Evolutionary conservation across 2,113 vertebrate species (phyloP).

Genomic region (Sitta europaea): DNA sequence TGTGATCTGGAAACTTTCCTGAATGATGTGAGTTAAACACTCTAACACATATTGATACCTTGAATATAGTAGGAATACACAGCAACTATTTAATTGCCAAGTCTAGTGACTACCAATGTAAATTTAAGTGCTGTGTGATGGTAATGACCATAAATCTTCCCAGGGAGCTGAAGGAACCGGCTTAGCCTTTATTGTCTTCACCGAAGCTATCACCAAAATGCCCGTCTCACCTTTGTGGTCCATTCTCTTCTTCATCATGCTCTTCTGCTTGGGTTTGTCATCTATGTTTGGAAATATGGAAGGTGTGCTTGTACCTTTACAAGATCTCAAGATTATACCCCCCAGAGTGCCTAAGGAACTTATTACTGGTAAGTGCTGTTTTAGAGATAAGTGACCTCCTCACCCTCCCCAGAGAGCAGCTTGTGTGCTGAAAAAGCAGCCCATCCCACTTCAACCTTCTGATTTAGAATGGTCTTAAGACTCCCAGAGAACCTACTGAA

Average conservation of each 20-base stretch:
- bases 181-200: constrained; percentile 93
- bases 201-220: constrained; percentile 94
- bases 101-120: background rate
- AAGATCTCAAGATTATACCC: constrained; percentile 80
- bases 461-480: background rate
- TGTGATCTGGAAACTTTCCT: constrained; percentile 72
- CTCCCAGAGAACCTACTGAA: background rate
- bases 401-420: background rate
- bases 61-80: background rate
- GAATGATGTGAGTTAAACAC: constrained; percentile 63
- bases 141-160: background rate
- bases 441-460: background rate
- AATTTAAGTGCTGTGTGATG: background rate
- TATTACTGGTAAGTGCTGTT: constrained; percentile 74
- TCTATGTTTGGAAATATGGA: constrained; percentile 94
- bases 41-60: background rate
- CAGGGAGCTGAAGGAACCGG: constrained; percentile 92
- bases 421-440: background rate
- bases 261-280: constrained; percentile 89
- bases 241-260: constrained; percentile 95
- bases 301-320: constrained; percentile 83
- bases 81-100: background rate
- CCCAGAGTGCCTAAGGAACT: constrained; percentile 86
- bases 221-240: constrained; percentile 90
- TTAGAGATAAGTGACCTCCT: background rate